These are phyloP conservation scores for Nowickia ferox DNA, from an alignment of 2,888 invertebrate species.

Conservation along the genomic window DNA sequence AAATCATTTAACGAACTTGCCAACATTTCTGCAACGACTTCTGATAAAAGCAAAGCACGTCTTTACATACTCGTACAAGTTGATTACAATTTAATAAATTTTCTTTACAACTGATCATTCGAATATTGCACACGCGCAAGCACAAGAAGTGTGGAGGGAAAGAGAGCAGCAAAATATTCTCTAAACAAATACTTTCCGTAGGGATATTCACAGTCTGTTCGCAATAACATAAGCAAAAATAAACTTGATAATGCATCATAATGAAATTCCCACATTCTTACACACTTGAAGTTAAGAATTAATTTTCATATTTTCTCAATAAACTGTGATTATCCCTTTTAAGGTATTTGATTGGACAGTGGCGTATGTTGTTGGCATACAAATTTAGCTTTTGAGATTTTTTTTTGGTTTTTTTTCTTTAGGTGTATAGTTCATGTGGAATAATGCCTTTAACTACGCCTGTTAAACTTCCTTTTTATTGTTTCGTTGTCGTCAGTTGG, in stretches of 20 bases:
- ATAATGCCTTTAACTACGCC: conserved; percentile 65
- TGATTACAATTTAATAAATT: conserved; percentile 72
- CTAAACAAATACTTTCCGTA: conserved; percentile 7
- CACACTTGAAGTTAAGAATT: not conserved
- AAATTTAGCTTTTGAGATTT: conserved; percentile 22
- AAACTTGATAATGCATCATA: no score
- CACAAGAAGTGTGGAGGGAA: not conserved
- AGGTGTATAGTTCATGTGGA: conserved; percentile 50
- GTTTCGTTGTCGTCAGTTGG: conserved; percentile 38
- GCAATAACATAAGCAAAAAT: not conserved
- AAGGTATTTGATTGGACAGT: not conserved
- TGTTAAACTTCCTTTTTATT: conserved; percentile 60
- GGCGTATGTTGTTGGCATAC: conserved; percentile 44
- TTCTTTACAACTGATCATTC: conserved; percentile 66
- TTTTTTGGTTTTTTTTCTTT: conserved; percentile 32
- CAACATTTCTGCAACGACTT: not conserved
- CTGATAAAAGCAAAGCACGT: not conserved
- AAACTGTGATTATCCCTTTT: conserved; percentile 18
- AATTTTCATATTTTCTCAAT: not conserved
- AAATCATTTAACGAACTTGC: conserved; percentile 68
- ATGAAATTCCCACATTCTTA: not conserved
- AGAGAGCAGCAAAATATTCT: conserved; percentile 22
- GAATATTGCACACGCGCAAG: not conserved
- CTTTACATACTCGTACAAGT: conserved; percentile 42
- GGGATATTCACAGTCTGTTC: conserved; percentile 18